Conservation (phyloP, 1,140 invertebrate species). For the Drosophila persimilis region DNA sequence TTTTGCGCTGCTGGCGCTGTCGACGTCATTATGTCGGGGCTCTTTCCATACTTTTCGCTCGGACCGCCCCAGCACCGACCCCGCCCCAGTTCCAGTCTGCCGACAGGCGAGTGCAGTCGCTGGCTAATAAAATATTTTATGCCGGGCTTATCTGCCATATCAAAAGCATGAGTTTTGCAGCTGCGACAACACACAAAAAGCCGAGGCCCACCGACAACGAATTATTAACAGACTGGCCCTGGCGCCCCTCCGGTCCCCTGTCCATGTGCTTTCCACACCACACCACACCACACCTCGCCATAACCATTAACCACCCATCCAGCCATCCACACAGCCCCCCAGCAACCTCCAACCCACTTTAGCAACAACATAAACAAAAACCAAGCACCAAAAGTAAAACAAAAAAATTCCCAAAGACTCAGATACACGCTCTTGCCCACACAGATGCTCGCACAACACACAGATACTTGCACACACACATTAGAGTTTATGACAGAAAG, state of each 20-base stretch:
- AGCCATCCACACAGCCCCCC: neutral
- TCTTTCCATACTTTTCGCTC: neutral
- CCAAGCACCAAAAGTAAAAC: conserved; percentile 69
- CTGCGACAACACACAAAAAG: conserved; percentile 63
- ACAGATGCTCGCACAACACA: conserved; percentile 19
- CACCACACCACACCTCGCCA: conserved; percentile 10
- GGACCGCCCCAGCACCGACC: too few relatives aligned
- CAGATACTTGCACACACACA: conserved; percentile 30
- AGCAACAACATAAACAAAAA: conserved; percentile 65
- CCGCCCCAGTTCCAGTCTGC: too few relatives aligned
- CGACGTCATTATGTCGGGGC: conserved; percentile 54
- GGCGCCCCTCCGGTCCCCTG: neutral
- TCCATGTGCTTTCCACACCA: neutral
- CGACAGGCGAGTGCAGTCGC: conserved; percentile 37
- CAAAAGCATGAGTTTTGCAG: conserved; percentile 68
- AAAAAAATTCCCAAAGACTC: conserved; percentile 54
- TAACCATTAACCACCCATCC: conserved; percentile 1
- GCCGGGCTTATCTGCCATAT: conserved; percentile 74
- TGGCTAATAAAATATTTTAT: conserved; percentile 80
- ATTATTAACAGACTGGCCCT: conserved; percentile 65
- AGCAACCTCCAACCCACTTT: conserved; percentile 21
- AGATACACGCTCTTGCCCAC: conserved; percentile 16
- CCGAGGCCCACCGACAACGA: conserved; percentile 52
- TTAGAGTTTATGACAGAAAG: conserved; percentile 76
- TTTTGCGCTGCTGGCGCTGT: conserved; percentile 60